Evolutionary conservation across 2,888 invertebrate species (phyloP).

Genomic region (Dynastes tityus): DNA sequence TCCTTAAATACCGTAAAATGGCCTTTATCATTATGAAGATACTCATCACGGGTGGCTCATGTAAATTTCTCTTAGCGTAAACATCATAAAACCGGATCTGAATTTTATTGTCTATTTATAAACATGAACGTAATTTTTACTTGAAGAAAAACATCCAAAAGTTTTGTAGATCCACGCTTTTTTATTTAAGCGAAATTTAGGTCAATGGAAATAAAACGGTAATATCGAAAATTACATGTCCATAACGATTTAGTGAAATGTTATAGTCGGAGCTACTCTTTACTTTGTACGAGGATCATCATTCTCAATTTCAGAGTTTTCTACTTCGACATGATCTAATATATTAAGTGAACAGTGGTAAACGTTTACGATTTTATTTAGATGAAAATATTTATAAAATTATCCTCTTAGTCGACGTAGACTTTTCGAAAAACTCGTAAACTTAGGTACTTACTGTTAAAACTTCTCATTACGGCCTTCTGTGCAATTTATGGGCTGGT

Average conservation of each 20-base stretch:
- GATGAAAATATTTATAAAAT: no score
- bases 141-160: slow-evolving; percentile 17
- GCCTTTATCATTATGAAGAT: slow-evolving; percentile 34
- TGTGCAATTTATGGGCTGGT: no score
- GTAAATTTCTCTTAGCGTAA: slow-evolving; percentile 32
- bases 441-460: no score
- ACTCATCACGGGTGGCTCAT: slow-evolving; percentile 25
- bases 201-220: slow-evolving; percentile 16
- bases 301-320: neutral
- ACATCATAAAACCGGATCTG: slow-evolving; percentile 36
- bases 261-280: slow-evolving; percentile 1
- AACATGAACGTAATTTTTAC: slow-evolving; percentile 29
- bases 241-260: slow-evolving; percentile 4
- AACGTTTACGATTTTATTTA: no score
- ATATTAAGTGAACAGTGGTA: neutral
- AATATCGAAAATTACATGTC: slow-evolving; percentile 1
- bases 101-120: slow-evolving; percentile 42
- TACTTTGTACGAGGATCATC: neutral
- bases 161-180: slow-evolving; percentile 15
- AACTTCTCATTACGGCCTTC: no score
- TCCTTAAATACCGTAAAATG: slow-evolving; percentile 41
- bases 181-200: slow-evolving; percentile 21
- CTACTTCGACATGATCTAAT: neutral
- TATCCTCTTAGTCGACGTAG: no score
- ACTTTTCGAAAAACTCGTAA: no score